Conservation (phyloP, 2,888 invertebrate species). For the Parasteatoda lunata region DNA sequence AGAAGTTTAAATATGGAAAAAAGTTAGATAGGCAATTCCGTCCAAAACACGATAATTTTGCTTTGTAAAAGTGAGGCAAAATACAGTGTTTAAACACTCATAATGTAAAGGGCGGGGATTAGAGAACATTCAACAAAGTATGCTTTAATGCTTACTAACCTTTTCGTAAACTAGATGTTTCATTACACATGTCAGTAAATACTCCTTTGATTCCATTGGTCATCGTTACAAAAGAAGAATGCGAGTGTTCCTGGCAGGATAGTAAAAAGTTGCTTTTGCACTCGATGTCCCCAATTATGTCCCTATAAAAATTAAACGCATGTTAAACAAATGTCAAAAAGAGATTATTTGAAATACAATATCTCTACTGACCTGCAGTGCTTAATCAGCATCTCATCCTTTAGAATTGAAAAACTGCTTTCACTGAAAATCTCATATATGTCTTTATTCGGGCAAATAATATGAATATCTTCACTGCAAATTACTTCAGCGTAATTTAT, state of each 20-base stretch:
- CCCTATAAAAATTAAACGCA: slow-evolving; percentile 23
- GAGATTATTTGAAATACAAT: not conserved
- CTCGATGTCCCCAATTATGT: slow-evolving; percentile 11
- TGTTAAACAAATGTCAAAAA: not conserved
- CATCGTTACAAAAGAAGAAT: not conserved
- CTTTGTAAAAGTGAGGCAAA: not conserved
- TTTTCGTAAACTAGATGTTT: slow-evolving; percentile 29
- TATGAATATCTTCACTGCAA: slow-evolving; percentile 11
- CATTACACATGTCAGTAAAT: slow-evolving; percentile 27
- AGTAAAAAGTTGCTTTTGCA: slow-evolving; percentile 28
- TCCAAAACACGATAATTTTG: too few relatives aligned
- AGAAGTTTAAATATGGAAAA: too few relatives aligned
- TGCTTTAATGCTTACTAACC: slow-evolving; percentile 25
- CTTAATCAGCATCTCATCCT: slow-evolving; percentile 6
- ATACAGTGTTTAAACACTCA: not conserved
- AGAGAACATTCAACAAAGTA: not conserved
- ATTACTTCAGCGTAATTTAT: not conserved
- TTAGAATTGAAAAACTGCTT: not conserved
- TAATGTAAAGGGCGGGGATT: not conserved
- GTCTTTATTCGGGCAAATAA: not conserved
- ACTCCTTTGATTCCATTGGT: not conserved
- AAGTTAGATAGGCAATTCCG: too few relatives aligned
- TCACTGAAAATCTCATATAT: not conserved
- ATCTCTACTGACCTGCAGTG: slow-evolving; percentile 22
- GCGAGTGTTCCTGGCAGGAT: not conserved